These are phyloP conservation scores for Bombylius discolor DNA, from an alignment of 2,888 invertebrate genomes.

Conservation along the genomic window DNA sequence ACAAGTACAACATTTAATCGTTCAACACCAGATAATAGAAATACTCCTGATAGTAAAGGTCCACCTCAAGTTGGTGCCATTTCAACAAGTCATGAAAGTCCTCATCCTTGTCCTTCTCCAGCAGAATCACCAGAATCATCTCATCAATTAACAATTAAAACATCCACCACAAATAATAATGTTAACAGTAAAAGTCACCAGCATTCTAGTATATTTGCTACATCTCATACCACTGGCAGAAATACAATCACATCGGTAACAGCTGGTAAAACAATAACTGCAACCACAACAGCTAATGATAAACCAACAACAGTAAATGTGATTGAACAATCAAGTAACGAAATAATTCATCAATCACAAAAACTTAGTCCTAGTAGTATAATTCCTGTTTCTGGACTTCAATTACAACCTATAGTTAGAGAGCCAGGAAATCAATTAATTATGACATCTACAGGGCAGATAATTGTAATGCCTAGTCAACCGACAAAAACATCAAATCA, in stretches of 20 bases:
- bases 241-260: slow-evolving; percentile 71
- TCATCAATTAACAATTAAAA: slow-evolving; percentile 24
- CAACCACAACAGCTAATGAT: slow-evolving; percentile 50
- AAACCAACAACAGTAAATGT: not conserved
- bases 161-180: slow-evolving; percentile 6
- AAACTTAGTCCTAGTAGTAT: slow-evolving; percentile 10
- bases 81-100: slow-evolving; percentile 69
- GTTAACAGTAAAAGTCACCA: slow-evolving; percentile 20
- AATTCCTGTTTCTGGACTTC: slow-evolving; percentile 21
- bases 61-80: slow-evolving; percentile 77
- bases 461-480: slow-evolving; percentile 30
- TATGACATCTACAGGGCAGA: slow-evolving; percentile 36
- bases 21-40: slow-evolving; percentile 34
- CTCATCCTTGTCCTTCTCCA: slow-evolving; percentile 51
- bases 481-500: slow-evolving; percentile 15
- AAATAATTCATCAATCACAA: slow-evolving; percentile 6
- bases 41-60: slow-evolving; percentile 46
- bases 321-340: slow-evolving; percentile 1
- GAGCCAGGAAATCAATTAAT: slow-evolving; percentile 29
- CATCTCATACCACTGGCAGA: slow-evolving; percentile 53
- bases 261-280: slow-evolving; percentile 58
- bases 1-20: slow-evolving; percentile 38
- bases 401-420: slow-evolving; percentile 26
- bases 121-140: slow-evolving; percentile 31
- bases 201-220: slow-evolving; percentile 23